Evolutionary conservation across 2,113 vertebrate species (phyloP).

Genomic region (Grammomys dolichurus): DNA sequence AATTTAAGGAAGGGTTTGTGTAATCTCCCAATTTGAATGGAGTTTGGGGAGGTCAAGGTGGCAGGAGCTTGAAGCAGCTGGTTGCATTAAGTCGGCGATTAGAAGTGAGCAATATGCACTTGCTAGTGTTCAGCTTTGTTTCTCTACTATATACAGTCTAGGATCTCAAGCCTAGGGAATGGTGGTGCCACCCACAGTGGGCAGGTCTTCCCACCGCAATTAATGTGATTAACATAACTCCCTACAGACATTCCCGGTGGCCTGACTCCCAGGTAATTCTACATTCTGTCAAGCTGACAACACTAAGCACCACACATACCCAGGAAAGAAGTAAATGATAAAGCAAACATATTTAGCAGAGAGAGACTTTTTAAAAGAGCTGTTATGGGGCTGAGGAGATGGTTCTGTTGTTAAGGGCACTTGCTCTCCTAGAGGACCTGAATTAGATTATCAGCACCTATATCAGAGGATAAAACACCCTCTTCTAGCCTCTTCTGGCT

Average conservation of each 20-base stretch:
- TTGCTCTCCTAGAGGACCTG: neutral
- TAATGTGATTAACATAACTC: neutral
- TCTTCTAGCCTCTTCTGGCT: neutral
- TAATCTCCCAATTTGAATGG: neutral
- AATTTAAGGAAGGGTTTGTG: neutral
- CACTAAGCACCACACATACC: neutral
- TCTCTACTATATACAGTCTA: neutral
- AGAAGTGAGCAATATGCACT: accelerated
- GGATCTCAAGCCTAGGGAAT: neutral
- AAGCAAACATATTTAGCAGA: neutral
- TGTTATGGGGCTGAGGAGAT: neutral
- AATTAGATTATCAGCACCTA: neutral
- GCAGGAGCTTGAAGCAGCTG: neutral
- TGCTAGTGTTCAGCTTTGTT: neutral
- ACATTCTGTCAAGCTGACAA: neutral
- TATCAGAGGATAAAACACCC: neutral
- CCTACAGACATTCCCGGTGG: neutral
- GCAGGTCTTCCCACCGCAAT: neutral
- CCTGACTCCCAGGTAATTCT: neutral
- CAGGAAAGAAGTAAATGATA: neutral
- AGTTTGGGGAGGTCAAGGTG: neutral
- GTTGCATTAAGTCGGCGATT: neutral
- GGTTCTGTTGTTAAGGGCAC: neutral
- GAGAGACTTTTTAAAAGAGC: neutral
- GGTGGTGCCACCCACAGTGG: neutral